Evolutionary conservation across 1,140 invertebrate genomes (phyloP), one percentile per base, ranked within the genome.

Genomic region (Drosophila bocki): DNA sequence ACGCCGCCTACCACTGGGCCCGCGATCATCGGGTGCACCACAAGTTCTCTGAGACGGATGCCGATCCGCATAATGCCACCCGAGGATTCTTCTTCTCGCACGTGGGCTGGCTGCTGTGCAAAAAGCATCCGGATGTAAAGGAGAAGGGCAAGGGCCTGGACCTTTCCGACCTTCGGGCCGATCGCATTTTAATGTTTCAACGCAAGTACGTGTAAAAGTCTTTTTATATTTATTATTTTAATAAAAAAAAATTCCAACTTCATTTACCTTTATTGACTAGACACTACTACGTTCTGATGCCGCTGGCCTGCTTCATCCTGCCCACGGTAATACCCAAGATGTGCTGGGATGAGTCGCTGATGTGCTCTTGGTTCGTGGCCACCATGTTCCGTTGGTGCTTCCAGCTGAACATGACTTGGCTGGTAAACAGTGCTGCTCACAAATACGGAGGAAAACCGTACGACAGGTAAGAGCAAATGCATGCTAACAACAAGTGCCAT

Each of bases 31-130:
- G 98, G 75, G 97, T 99, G 70, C 98, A 99, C 93, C 98, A 99
- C 94, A 99, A 99, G 92, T 99, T 96, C 93, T 97, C 96, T 3
- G 98, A 99, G 93, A 99, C 98, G 0, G 95, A 99, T 93, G 98
- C 98, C 6, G 98, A 99, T 93, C 98, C 98, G 0, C 98, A 99
- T 88, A 99, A 99, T 93, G 97, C 98, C 5, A 97, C 95, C 1
- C 91, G 98, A 11, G 98, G 98, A 2, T 99, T 99, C 93, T 99
- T 99, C 94, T 99, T 99, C 93, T 95, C 98, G 0, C 98, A 99
- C 90, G 95, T 99, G 56, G 98, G 98, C 8, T 99, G 98, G 98
- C 93, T 99, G 45, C 92, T 99, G 26, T 96, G 96, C 67, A 95
- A 95, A 60, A 99, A 99, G 93, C 98, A 99, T 93, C 97, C 97